A percentile compares a stretch with the other conserved stretches of the same genome.
Conservation (phyloP, 2,797 vertebrate species). For the Pterois miles region DNA sequence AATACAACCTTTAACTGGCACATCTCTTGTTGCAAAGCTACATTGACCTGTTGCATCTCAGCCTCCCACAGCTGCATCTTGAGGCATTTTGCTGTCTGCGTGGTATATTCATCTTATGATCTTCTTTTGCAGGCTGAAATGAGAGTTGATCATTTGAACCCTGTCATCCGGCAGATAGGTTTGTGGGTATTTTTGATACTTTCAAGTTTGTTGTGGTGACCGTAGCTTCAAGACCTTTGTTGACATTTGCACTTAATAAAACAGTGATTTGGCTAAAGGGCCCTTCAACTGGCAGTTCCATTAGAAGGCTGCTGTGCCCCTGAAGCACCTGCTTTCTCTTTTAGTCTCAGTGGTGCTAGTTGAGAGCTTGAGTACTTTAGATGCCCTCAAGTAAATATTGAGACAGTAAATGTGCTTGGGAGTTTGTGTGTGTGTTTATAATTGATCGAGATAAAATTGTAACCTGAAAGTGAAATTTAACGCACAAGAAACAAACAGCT, state of each 20-base stretch:
- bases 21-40: background rate
- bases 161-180: background rate
- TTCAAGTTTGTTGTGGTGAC: conserved; percentile 4
- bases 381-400: conserved; percentile 41
- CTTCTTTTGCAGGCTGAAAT: conserved; percentile 14
- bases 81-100: background rate
- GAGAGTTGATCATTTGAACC: conserved; percentile 31
- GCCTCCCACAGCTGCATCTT: conserved; percentile 26
- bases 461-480: too few relatives aligned
- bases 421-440: conserved; percentile 3
- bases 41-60: conserved; percentile 23
- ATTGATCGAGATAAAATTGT: background rate
- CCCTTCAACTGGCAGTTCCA: conserved; percentile 40
- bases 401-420: conserved; percentile 26
- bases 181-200: conserved; percentile 13
- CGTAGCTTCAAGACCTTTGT: conserved; percentile 30
- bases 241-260: conserved; percentile 61
- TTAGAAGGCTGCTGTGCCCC: conserved; percentile 32
- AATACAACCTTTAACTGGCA: background rate
- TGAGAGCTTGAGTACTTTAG: conserved; percentile 36
- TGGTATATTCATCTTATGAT: conserved; percentile 19
- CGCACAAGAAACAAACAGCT: too few relatives aligned
- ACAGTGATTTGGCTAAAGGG: conserved; percentile 46
- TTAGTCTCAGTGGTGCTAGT: conserved; percentile 23
- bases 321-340: conserved; percentile 30